Conservation (phyloP, 2,797 vertebrate species). For the Tachyglossus aculeatus region DNA sequence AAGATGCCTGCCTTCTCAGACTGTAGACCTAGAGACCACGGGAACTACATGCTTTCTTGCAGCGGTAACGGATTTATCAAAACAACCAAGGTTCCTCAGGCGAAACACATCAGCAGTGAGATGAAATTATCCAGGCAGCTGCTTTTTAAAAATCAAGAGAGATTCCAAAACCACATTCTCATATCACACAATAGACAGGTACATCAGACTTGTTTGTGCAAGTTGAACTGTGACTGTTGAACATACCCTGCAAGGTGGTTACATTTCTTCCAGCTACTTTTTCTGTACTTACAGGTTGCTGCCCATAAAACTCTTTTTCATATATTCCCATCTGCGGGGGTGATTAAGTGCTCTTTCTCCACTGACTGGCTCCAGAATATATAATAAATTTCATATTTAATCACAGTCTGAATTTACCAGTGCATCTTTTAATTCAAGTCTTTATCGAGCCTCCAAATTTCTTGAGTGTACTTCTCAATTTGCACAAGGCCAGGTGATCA, state of each 20-base stretch:
- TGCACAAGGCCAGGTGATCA: slow-evolving; percentile 27
- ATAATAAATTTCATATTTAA: neutral
- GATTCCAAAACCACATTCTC: slow-evolving; percentile 43
- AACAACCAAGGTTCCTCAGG: slow-evolving; percentile 48
- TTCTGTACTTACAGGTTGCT: slow-evolving; percentile 6
- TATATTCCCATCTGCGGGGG: neutral
- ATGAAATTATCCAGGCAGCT: slow-evolving; percentile 18
- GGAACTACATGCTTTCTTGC: slow-evolving; percentile 41
- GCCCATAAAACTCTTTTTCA: neutral
- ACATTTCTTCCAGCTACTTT: neutral
- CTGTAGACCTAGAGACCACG: slow-evolving; percentile 41
- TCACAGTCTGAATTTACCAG: slow-evolving; percentile 13
- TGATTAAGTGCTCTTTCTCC: neutral
- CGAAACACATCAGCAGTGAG: slow-evolving; percentile 50
- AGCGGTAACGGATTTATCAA: slow-evolving; percentile 54
- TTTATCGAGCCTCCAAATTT: slow-evolving; percentile 8
- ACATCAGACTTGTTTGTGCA: slow-evolving; percentile 12
- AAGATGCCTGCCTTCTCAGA: slow-evolving; percentile 27
- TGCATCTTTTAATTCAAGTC: neutral
- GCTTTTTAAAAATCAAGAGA: slow-evolving; percentile 8
- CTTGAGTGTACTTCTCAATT: slow-evolving; percentile 8
- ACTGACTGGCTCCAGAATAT: neutral
- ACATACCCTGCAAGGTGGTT: neutral
- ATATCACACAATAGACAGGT: slow-evolving; percentile 26
- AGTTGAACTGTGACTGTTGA: slow-evolving; percentile 26